Percentiles rank a stretch among this genome's conserved stretches.
These are phyloP conservation scores for Leucopsar rothschildi DNA, from an alignment of 2,113 vertebrate species.

Conservation along the genomic window DNA sequence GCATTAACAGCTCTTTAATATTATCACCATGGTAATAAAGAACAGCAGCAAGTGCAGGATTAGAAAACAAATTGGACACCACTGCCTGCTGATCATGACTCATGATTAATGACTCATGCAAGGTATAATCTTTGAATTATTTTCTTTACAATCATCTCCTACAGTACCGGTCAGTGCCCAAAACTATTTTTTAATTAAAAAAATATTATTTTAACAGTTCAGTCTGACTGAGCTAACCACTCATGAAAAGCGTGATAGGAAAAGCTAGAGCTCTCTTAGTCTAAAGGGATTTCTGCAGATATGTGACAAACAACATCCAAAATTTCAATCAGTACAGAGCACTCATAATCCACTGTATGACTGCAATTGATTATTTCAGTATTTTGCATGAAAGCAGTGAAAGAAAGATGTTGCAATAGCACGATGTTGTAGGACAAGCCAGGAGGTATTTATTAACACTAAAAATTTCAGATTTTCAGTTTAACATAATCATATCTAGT, in stretches of 20 bases:
- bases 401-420: not conserved
- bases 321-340: not conserved
- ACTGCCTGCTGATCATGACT: slow-evolving; percentile 49
- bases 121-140: slow-evolving; percentile 13
- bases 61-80: slow-evolving; percentile 54
- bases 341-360: not conserved
- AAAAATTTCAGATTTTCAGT: not conserved
- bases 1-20: slow-evolving; percentile 30
- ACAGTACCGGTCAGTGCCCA: not conserved
- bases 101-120: slow-evolving; percentile 44
- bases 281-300: not conserved
- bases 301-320: not conserved
- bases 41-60: not conserved
- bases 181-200: not conserved
- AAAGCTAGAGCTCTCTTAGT: not conserved
- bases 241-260: not conserved
- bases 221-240: not conserved
- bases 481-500: not conserved
- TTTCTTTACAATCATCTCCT: not conserved
- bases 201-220: not conserved
- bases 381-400: not conserved
- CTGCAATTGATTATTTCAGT: not conserved
- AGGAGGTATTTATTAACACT: not conserved
- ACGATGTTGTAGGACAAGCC: not conserved
- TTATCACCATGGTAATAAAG: slow-evolving; percentile 58